phyloP scores from a whole-genome alignment of 1,140 invertebrate species.

The Orius laevigatus region DNA sequence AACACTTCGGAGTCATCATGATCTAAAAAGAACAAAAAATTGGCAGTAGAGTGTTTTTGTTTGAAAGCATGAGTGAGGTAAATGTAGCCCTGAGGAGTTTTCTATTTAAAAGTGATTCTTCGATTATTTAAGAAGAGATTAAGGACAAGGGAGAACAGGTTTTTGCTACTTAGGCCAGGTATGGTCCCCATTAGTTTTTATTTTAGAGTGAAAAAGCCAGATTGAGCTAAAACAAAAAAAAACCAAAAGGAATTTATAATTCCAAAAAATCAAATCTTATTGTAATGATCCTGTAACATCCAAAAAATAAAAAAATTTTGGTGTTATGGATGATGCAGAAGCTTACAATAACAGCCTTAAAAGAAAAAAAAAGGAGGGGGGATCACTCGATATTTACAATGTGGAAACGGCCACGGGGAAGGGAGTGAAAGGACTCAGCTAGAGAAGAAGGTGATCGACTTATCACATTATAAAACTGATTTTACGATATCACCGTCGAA shows the following conservation, averaged over 20 bases:
- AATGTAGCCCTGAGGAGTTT: not conserved
- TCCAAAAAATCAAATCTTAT: constrained; percentile 3
- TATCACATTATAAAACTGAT: no score
- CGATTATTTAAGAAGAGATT: constrained; percentile 8
- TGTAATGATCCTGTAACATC: constrained; percentile 10
- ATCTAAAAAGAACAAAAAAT: not conserved
- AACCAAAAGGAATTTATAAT: not conserved
- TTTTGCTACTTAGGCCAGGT: constrained; percentile 12
- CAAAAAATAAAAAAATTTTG: constrained; percentile 3
- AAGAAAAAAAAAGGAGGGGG: no score
- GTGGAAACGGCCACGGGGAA: no score
- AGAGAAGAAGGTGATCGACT: no score
- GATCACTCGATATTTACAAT: no score
- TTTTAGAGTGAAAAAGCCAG: constrained; percentile 5
- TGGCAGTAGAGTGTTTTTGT: no score
- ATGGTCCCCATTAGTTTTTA: constrained; percentile 12
- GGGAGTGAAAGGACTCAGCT: no score
- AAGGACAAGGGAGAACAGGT: constrained; percentile 10
- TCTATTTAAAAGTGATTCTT: constrained; percentile 5
- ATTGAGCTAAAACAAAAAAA: not conserved
- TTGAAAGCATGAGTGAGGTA: constrained; percentile 1
- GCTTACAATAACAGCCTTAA: constrained; percentile 3
- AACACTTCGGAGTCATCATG: constrained; percentile 5
- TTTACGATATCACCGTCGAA: no score
- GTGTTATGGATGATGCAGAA: constrained; percentile 5